A percentile compares a stretch with the other conserved stretches of the same genome.
Evolutionary conservation across 2,113 vertebrate genomes (phyloP).

Genomic region (Scortum barcoo): DNA sequence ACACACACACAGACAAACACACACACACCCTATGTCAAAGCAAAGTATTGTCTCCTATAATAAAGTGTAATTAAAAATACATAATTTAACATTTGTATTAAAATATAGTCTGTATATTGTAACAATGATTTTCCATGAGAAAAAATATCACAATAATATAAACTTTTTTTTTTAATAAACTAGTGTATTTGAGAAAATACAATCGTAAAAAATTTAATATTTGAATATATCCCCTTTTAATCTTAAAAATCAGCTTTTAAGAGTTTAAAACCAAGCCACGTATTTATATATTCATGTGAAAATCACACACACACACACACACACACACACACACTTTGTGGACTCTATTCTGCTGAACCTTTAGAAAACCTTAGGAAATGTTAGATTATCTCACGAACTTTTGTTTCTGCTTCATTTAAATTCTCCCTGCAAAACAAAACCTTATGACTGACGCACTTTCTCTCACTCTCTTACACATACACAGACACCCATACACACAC

Average conservation of each 20-base stretch:
- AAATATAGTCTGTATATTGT: not conserved
- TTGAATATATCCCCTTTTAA: not conserved
- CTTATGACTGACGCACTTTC: conserved; percentile 9
- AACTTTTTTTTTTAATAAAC: not conserved
- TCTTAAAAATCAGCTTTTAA: not conserved
- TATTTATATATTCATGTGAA: not conserved
- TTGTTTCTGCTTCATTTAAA: conserved; percentile 52
- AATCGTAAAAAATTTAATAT: not conserved
- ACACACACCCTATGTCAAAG: not conserved
- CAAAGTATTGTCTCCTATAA: not conserved
- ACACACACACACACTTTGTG: conserved; percentile 38
- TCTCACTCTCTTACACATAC: conserved; percentile 10
- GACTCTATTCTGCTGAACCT: conserved; percentile 12
- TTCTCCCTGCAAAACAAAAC: conserved; percentile 36
- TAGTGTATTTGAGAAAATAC: not conserved
- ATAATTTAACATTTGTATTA: not conserved
- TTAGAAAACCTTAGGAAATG: conserved; percentile 34
- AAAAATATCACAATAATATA: not conserved
- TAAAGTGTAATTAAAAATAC: conserved; percentile 1
- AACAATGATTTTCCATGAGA: not conserved
- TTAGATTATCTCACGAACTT: conserved; percentile 49
- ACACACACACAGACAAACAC: not conserved
- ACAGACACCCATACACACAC: conserved; percentile 18
- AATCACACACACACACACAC: conserved; percentile 11
- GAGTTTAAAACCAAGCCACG: not conserved